Evolutionary conservation across 1,140 invertebrate genomes (phyloP).

Genomic region (Caerostris extrusa): DNA sequence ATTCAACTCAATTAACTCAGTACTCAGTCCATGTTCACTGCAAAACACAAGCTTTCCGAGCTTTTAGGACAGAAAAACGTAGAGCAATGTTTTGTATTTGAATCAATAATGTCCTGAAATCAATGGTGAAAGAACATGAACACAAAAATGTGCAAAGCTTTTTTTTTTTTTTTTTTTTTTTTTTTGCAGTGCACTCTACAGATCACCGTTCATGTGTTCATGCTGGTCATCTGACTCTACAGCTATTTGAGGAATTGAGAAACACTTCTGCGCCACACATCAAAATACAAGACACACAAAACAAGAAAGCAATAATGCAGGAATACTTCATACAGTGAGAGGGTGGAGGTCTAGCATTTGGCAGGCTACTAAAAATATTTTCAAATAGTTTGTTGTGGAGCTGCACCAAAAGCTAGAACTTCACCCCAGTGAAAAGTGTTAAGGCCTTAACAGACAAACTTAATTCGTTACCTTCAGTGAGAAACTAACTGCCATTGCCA

Average conservation of each 20-base stretch:
- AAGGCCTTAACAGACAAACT: too few relatives aligned
- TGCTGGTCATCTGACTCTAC: background rate
- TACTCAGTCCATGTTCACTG: too few relatives aligned
- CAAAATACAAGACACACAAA: background rate
- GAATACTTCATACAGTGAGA: background rate
- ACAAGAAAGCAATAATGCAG: background rate
- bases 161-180: too few relatives aligned
- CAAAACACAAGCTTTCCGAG: too few relatives aligned
- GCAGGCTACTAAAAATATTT: background rate
- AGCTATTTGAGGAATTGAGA: background rate
- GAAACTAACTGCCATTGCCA: too few relatives aligned
- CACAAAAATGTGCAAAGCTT: slow-evolving; percentile 13
- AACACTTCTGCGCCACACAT: slow-evolving; percentile 14
- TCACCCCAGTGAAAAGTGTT: background rate
- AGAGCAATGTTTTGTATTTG: background rate
- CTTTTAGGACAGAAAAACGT: background rate
- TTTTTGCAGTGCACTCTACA: background rate
- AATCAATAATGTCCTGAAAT: background rate
- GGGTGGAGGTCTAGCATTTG: background rate
- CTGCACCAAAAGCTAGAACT: background rate
- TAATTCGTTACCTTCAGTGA: too few relatives aligned
- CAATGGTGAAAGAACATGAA: background rate
- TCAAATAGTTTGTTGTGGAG: background rate
- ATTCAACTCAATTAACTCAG: too few relatives aligned
- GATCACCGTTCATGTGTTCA: background rate